These are phyloP conservation scores for Stratiomys singularior DNA, from an alignment of 2,888 invertebrate genomes.

Conservation along the genomic window DNA sequence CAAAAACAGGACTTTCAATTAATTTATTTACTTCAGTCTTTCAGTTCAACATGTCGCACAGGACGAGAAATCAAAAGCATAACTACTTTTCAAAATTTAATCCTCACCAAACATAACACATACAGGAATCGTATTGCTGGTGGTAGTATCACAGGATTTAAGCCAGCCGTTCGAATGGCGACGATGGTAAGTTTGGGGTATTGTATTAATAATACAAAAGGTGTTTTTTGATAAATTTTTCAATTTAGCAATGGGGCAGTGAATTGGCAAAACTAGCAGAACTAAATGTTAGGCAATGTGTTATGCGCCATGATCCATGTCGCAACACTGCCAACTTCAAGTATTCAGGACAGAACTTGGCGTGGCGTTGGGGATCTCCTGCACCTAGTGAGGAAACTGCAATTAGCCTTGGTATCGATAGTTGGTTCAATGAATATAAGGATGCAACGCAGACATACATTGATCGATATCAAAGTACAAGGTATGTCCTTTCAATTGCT, in stretches of 20 bases:
- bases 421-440: slow-evolving; percentile 41
- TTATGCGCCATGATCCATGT: slow-evolving; percentile 39
- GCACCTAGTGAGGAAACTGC: neutral
- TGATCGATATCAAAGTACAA: neutral
- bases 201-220: neutral
- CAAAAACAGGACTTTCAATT: no score
- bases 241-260: slow-evolving; percentile 37
- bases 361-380: slow-evolving; percentile 1
- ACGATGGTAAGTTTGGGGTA: slow-evolving; percentile 28
- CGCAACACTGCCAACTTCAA: slow-evolving; percentile 39
- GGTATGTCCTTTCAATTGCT: neutral
- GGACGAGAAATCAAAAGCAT: neutral
- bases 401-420: slow-evolving; percentile 20
- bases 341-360: slow-evolving; percentile 46
- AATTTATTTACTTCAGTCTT: neutral
- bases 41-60: neutral
- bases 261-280: slow-evolving; percentile 35
- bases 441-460: slow-evolving; percentile 8
- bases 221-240: neutral
- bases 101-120: neutral
- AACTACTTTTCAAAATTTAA: neutral
- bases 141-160: neutral
- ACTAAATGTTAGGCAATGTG: slow-evolving; percentile 42
- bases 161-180: neutral
- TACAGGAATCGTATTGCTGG: slow-evolving; percentile 5